These are phyloP conservation scores for Drosophila fuyamai DNA, from an alignment of 1,140 invertebrate genomes.

Conservation along the genomic window DNA sequence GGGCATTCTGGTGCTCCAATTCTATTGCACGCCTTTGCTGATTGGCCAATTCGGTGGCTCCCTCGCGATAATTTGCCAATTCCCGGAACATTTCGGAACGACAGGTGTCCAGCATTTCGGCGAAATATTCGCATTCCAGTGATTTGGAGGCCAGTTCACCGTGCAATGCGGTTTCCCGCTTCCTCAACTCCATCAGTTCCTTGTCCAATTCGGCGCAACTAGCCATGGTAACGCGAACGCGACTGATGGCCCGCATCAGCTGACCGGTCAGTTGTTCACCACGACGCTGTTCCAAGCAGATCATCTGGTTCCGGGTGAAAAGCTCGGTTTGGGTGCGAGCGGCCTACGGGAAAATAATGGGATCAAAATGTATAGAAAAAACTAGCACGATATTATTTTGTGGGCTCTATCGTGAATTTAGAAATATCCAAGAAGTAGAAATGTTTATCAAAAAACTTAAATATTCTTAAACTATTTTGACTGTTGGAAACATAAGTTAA, in stretches of 20 bases:
- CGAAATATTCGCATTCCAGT: not conserved
- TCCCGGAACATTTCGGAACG: slow-evolving; percentile 1
- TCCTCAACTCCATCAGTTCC: not conserved
- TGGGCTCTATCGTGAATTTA: too few species aligned
- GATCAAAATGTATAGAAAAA: too few species aligned
- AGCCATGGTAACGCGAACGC: not conserved
- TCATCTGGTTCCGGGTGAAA: not conserved
- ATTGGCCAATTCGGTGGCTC: not conserved
- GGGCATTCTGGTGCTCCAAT: not conserved
- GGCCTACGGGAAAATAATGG: not conserved
- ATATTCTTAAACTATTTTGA: not conserved
- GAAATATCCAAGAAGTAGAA: too few species aligned
- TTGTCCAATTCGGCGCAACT: not conserved
- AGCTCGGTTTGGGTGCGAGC: slow-evolving; percentile 6
- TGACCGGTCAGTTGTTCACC: not conserved
- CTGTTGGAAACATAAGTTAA: not conserved
- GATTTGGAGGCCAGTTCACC: not conserved
- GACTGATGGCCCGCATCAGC: not conserved
- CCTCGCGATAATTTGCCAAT: not conserved
- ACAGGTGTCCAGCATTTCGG: not conserved
- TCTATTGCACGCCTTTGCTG: not conserved
- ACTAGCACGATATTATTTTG: too few species aligned
- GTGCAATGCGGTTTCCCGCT: not conserved
- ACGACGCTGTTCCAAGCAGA: not conserved
- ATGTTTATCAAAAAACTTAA: too few species aligned